Conservation (phyloP, 2,888 invertebrate genomes). For the Podabrus alpinus region DNA sequence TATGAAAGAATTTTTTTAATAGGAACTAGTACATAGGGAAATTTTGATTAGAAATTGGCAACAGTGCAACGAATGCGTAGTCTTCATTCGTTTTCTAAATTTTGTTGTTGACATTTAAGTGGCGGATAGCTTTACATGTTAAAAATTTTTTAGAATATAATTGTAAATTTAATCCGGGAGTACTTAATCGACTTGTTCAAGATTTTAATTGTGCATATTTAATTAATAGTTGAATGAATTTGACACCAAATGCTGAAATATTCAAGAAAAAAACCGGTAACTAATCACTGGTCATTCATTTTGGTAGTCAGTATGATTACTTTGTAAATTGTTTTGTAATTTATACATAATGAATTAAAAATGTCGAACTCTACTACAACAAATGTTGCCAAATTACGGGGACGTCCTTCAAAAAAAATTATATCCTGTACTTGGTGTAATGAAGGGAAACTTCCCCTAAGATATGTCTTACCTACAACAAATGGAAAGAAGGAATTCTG, state of each 20-base stretch:
- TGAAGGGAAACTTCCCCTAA: conserved; percentile 79
- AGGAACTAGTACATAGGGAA: background rate
- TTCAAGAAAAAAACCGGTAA: background rate
- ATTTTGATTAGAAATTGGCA: background rate
- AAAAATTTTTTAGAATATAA: background rate
- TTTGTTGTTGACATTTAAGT: conserved; percentile 1
- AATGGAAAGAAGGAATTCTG: conserved; percentile 92
- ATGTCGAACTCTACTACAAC: conserved; percentile 48
- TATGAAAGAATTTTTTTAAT: background rate
- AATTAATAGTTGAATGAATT: background rate
- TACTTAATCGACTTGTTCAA: background rate
- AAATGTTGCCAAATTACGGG: conserved; percentile 62
- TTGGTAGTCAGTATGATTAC: background rate
- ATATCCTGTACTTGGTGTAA: conserved; percentile 82
- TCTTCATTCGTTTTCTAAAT: background rate
- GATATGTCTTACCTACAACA: conserved; percentile 84
- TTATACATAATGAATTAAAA: conserved; percentile 2
- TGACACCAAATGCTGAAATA: background rate
- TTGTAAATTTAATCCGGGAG: background rate
- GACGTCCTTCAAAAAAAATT: conserved; percentile 79
- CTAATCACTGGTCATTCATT: background rate
- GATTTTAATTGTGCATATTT: background rate
- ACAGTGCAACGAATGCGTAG: background rate
- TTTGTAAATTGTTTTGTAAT: background rate
- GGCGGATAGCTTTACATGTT: background rate